Percentiles rank a stretch among this genome's conserved stretches.
Conservation (phyloP, 2,797 vertebrate genomes). For the Sebastiscus albofasciatus region DNA sequence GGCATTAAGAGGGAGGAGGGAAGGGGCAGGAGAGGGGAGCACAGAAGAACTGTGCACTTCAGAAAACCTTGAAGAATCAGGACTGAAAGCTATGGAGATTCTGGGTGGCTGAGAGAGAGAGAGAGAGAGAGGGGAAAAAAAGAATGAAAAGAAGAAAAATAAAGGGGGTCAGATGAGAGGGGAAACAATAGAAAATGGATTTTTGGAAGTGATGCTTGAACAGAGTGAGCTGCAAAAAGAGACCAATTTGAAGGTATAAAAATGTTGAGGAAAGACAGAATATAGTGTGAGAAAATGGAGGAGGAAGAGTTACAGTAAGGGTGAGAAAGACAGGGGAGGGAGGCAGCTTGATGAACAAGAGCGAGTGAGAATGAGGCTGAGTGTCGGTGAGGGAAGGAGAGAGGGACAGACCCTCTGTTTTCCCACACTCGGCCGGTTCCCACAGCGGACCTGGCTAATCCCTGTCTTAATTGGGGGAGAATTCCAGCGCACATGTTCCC, state of each 20-base stretch:
- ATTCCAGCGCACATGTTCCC: constrained; percentile 84
- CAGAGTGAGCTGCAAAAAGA: constrained; percentile 8
- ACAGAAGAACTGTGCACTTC: constrained; percentile 64
- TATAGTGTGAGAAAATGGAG: constrained; percentile 61
- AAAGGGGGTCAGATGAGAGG: constrained; percentile 41
- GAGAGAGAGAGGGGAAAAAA: not conserved
- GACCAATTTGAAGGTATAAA: constrained; percentile 3
- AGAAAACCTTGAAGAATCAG: constrained; percentile 74
- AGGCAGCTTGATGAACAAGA: constrained; percentile 55
- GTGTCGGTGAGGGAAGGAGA: constrained; percentile 69
- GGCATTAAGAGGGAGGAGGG: constrained; percentile 65
- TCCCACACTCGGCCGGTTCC: constrained; percentile 86
- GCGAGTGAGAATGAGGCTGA: constrained; percentile 79
- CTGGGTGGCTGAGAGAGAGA: constrained; percentile 56
- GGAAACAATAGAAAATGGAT: constrained; percentile 30
- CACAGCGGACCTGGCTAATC: constrained; percentile 85
- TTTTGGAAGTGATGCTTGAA: constrained; percentile 14
- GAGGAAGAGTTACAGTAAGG: constrained; percentile 63
- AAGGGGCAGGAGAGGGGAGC: constrained; percentile 30
- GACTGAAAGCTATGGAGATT: constrained; percentile 68
- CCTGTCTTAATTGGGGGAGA: constrained; percentile 88
- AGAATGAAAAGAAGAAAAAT: constrained; percentile 32
- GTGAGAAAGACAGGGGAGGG: constrained; percentile 64
- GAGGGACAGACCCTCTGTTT: constrained; percentile 69
- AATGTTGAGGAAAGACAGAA: constrained; percentile 31